Conservation (phyloP, 2,113 vertebrate genomes). For the Mesembrinibis cayennensis region DNA sequence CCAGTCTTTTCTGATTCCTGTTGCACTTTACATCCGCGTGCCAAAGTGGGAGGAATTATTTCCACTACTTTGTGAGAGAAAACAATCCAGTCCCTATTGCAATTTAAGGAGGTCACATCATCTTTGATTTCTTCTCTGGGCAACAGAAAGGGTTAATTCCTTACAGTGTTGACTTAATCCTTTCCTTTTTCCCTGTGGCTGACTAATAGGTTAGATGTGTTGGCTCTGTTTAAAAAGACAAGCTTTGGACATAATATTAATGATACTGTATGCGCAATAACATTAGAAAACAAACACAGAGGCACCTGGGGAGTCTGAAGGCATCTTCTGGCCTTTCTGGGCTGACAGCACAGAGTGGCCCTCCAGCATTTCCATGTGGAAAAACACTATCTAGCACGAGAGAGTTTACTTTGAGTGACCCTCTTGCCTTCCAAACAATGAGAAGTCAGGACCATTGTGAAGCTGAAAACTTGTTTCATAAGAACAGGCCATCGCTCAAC, state of each 20-base stretch:
- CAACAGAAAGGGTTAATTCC: constrained; percentile 49
- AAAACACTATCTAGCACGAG: not conserved
- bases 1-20: not conserved
- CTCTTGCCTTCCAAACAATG: constrained; percentile 31
- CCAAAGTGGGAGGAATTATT: not conserved
- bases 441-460: constrained; percentile 25
- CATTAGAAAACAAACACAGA: constrained; percentile 51
- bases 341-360: not conserved
- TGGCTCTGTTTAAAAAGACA: constrained; percentile 11
- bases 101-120: not conserved
- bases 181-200: constrained; percentile 27
- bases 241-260: constrained; percentile 37
- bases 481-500: not conserved
- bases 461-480: not conserved
- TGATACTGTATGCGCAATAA: not conserved
- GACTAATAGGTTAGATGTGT: constrained; percentile 15
- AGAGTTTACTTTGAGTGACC: constrained; percentile 63
- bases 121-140: not conserved
- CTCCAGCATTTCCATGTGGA: constrained; percentile 16
- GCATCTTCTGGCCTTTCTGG: constrained; percentile 29
- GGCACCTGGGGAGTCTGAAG: constrained; percentile 38
- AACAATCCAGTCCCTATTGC: not conserved
- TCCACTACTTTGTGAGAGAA: not conserved
- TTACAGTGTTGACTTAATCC: constrained; percentile 2
- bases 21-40: not conserved